A percentile compares a stretch with the other conserved stretches of the same genome.
phyloP scores from a whole-genome alignment of 2,888 invertebrate species.

The Anorthoa munda region DNA sequence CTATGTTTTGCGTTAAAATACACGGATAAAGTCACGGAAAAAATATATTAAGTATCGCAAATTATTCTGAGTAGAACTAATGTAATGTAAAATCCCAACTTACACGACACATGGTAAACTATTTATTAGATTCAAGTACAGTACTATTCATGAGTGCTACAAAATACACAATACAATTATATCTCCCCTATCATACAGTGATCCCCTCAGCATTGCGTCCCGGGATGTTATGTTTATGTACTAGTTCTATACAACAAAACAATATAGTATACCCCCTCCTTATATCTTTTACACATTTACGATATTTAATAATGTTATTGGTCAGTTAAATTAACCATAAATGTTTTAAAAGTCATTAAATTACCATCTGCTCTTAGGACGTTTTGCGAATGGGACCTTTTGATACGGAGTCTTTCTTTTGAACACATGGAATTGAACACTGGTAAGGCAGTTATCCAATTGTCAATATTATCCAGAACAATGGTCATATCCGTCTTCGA shows the following conservation, averaged over 20 bases:
- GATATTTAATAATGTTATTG: not conserved
- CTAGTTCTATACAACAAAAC: not conserved
- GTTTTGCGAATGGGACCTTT: no score
- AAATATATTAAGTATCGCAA: no score
- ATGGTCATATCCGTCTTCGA: no score
- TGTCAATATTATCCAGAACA: not conserved
- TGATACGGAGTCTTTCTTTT: no score
- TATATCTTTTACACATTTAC: not conserved
- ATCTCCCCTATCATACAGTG: conserved; percentile 30
- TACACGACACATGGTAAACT: not conserved
- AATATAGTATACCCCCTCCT: not conserved
- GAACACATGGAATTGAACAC: not conserved
- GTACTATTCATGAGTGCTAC: conserved; percentile 32
- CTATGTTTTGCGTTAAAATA: no score
- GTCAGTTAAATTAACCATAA: no score
- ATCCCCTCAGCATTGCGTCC: conserved; percentile 31
- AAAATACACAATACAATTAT: conserved; percentile 7
- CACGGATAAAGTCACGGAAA: no score
- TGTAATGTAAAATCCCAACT: not conserved
- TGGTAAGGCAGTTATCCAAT: not conserved
- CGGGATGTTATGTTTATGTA: conserved; percentile 22
- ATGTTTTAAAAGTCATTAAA: no score
- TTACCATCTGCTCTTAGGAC: no score
- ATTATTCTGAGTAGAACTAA: no score
- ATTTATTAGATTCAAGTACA: not conserved